Base-by-base conservation (phyloP, 1,140 invertebrate species). In the Stegodyphus mimosarum region DNA sequence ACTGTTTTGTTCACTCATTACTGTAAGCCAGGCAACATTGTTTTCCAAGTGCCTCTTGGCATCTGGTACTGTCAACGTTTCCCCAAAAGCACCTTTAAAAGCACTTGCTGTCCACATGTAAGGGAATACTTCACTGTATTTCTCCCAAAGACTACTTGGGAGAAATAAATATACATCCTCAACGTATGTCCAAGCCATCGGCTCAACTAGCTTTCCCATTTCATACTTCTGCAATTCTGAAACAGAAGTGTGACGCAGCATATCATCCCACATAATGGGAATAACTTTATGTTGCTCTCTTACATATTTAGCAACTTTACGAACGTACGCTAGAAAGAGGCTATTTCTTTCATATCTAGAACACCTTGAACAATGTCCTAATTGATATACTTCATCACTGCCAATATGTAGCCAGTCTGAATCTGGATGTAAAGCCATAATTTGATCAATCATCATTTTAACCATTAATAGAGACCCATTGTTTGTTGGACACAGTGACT, bases 231-330 rank as follows among this genome's bases (percentile, higher is more conserved):
- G 87, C 89, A 93, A 88, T 50, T 89, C 88, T 3, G 89, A 86
- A 18, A 89, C 81, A 3, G 89, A 83, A 60, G 96, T 93, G 53
- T 94, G 92, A 50, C 96, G 91, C 53, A 98, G 89, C 96, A 98
- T 98, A 90, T 99, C 98, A 89, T 99, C 97, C 98, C 98, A 99
- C 87, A 99, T 95, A 9, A 99, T 93, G 7, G 92, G 90, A 7
- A 88, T 90, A 4, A 92, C 89, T 18, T 89, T 88, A 33, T 92
- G 91, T n/a, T 89, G 89, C 10, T 87, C 86, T 11, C 88, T 79
- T 6, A 92, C 90, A 78, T 91, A 90, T 9, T 83, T 88, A 7
- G 91, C 91, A 17, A 92, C 90, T 51, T 88, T 88, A 9, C 88
- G 89, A 9, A 97, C 92, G 87, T 97, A 95, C 51, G 93, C 92